These are phyloP conservation scores for Ptiloglossa arizonensis DNA, from an alignment of 1,140 invertebrate genomes.

Conservation along the genomic window DNA sequence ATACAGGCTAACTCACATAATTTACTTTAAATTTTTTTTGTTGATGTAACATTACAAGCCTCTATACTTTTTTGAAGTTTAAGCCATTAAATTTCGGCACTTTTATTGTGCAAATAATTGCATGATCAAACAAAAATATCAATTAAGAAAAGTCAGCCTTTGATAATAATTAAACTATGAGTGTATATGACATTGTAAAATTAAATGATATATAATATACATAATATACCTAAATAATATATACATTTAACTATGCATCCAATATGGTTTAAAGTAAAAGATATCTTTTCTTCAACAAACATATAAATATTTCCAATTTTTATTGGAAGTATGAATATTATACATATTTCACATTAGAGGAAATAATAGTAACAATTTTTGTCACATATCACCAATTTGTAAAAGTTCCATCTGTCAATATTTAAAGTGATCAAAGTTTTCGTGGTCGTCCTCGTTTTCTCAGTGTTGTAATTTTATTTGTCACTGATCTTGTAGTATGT, in stretches of 20 bases:
- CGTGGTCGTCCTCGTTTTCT: conserved; percentile 66
- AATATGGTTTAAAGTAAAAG: conserved; percentile 15
- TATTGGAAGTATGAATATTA: conserved; percentile 43
- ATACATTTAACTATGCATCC: conserved; percentile 25
- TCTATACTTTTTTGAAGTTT: not conserved
- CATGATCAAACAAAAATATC: not conserved
- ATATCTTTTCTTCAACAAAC: conserved; percentile 34
- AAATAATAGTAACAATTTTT: conserved; percentile 30
- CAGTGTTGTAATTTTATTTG: conserved; percentile 53
- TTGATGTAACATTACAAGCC: not conserved
- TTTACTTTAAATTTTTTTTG: not conserved
- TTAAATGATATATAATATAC: conserved; percentile 39
- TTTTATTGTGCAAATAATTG: conserved; percentile 3
- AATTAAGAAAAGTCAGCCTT: conserved; percentile 16
- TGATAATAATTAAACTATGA: not conserved
- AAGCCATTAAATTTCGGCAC: not conserved
- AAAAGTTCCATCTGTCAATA: not conserved
- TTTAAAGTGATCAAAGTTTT: conserved; percentile 63
- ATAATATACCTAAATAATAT: conserved; percentile 22
- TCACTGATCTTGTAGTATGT: conserved; percentile 54
- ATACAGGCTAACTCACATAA: conserved; percentile 23
- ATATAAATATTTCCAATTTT: conserved; percentile 49
- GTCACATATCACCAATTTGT: conserved; percentile 10
- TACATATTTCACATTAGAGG: conserved; percentile 45
- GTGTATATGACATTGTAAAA: conserved; percentile 29